These are phyloP conservation scores for Chalcosyrphus nemorum DNA, from an alignment of 2,888 invertebrate genomes.

Conservation along the genomic window DNA sequence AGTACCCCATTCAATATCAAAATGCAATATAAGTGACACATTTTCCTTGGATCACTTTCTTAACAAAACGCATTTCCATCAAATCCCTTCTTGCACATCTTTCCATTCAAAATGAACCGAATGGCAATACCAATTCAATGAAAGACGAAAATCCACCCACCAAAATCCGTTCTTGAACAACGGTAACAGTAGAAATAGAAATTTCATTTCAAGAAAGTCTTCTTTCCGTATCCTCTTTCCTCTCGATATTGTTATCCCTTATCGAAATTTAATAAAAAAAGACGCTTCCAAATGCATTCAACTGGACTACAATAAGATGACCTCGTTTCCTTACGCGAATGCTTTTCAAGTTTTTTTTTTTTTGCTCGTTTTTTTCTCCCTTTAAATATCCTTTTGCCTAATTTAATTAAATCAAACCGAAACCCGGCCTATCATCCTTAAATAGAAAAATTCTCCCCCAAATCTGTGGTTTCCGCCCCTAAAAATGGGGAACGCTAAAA, in stretches of 20 bases:
- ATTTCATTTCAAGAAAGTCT: conserved; percentile 6
- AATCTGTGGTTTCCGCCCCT: conserved; percentile 26
- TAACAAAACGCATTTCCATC: conserved; percentile 41
- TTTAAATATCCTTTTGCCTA: conserved; percentile 32
- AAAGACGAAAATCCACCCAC: conserved; percentile 31
- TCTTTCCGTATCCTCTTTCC: neutral
- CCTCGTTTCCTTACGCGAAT: conserved; percentile 49
- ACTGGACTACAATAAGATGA: conserved; percentile 59
- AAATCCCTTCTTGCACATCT: conserved; percentile 13
- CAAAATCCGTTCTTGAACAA: conserved; percentile 37
- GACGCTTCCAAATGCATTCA: conserved; percentile 38
- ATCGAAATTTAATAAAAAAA: conserved; percentile 63
- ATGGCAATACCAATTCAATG: conserved; percentile 18
- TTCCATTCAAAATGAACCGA: neutral
- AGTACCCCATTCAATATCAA: conserved; percentile 72
- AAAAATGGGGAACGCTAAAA: neutral
- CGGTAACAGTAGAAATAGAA: conserved; percentile 5
- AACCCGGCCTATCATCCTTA: conserved; percentile 56
- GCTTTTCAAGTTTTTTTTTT: conserved; percentile 4
- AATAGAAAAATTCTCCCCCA: conserved; percentile 38
- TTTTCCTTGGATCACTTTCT: neutral
- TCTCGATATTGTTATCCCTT: conserved; percentile 26
- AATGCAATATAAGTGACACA: conserved; percentile 51
- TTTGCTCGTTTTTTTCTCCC: neutral
- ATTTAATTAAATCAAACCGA: conserved; percentile 68